Base-by-base conservation (phyloP, 2,113 vertebrate species). In the Bombycilla garrulus region DNA sequence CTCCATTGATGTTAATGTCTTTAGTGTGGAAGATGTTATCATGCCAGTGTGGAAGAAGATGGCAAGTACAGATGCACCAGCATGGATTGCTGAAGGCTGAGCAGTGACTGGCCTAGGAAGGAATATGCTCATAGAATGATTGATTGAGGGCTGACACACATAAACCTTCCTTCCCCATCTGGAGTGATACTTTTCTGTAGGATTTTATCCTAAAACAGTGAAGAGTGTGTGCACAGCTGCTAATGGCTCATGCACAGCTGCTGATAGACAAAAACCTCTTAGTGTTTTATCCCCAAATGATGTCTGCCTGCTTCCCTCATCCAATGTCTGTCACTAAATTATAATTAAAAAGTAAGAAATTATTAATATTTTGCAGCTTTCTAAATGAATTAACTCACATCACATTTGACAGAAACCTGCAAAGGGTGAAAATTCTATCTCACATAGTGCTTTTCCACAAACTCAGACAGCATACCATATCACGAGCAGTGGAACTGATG, bases 211-310 rank as follows among this genome's bases (percentile, higher is more conserved):
- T 76, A 24, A 79, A 89, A 61, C 38, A 58, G 45, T 82, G 38
- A 91, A 69, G 84, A 81, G 66, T 86, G 69, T 88, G 65, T 85
- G 50, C 91, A 85, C 93, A 94, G 92, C 91, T 96, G 95, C 94
- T 92, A 80, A 44, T 84, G 70, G 82, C 71, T 96, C 62, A 81
- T 73, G 60, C 67, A 86, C 86, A 96, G 94, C 96, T 95, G 91
- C 91, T 92, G 74, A 54, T 15, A 93, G 54, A 95, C 81, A 95
- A 95, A 95, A 95, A 77, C 73, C 83, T 91, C 84, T 57, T 81
- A 82, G 48, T 84, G 84, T 33, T 92, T 87, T 93, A 95, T 92
- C 70, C 23, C 45, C 70, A 87, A 71, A 87, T 94, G 48, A 79
- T 86, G 82, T 61, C 48, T 10, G 3, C 89, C 83, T 84, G 36